Conservation (phyloP, 2,888 invertebrate species). For the Aporophyla nigra region DNA sequence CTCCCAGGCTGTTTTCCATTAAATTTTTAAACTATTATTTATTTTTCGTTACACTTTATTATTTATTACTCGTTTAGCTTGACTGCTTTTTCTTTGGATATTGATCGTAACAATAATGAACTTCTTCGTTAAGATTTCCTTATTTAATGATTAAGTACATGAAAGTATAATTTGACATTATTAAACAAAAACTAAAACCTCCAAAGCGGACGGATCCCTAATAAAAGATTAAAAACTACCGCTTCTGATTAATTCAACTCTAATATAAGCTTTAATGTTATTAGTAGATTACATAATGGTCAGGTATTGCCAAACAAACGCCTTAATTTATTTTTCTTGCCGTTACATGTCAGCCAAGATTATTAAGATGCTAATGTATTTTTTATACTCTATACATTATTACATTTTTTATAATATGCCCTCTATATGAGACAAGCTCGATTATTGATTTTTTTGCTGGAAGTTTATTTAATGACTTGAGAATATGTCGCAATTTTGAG, state of each 20-base stretch:
- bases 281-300: conserved; percentile 57
- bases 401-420: conserved; percentile 66
- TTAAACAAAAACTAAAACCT: not conserved
- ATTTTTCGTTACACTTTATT: too few species aligned
- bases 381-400: conserved; percentile 65
- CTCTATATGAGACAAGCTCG: conserved; percentile 66
- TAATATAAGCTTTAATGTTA: conserved; percentile 58
- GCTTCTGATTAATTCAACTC: conserved; percentile 52
- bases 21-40: too few species aligned
- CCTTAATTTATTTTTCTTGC: conserved; percentile 62
- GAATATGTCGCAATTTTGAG: conserved; percentile 78
- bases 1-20: too few species aligned
- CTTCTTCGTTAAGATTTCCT: not conserved
- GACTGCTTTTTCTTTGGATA: too few species aligned
- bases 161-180: not conserved
- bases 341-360: conserved; percentile 55
- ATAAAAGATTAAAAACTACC: conserved; percentile 55
- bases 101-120: not conserved
- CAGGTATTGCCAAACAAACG: conserved; percentile 58
- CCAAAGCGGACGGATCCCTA: conserved; percentile 17
- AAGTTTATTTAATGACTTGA: conserved; percentile 77
- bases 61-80: too few species aligned
- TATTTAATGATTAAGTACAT: not conserved
- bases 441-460: conserved; percentile 76
- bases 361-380: conserved; percentile 68